Evolutionary conservation across 1,140 invertebrate species (phyloP).

Genomic region (Euglossa dilemma): DNA sequence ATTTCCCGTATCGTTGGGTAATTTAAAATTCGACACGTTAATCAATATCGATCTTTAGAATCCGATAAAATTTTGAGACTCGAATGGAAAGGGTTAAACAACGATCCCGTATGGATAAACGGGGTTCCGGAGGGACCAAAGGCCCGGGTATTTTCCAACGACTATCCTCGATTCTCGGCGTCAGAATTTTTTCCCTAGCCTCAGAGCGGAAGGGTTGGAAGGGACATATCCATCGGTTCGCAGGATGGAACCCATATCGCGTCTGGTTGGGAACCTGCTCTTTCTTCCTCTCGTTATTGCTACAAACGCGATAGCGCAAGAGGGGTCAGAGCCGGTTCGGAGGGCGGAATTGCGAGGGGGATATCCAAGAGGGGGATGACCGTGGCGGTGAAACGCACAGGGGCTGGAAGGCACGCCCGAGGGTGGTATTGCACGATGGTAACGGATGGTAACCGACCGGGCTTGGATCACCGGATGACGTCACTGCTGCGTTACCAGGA

Average conservation of each 20-base stretch:
- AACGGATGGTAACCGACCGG: constrained; percentile 60
- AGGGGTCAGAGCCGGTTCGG: constrained; percentile 72
- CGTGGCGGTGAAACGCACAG: constrained; percentile 58
- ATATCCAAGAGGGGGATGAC: constrained; percentile 64
- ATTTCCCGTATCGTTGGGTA: no score
- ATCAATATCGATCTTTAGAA: no score
- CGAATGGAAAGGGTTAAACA: no score
- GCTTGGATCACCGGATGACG: constrained; percentile 65
- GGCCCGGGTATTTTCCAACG: no score
- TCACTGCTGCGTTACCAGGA: constrained; percentile 65
- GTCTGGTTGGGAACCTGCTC: constrained; percentile 49
- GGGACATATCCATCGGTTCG: constrained; percentile 19
- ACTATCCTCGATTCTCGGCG: no score
- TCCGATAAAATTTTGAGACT: no score
- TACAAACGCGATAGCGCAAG: constrained; percentile 48
- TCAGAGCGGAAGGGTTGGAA: constrained; percentile 14
- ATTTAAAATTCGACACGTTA: no score
- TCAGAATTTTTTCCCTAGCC: neutral
- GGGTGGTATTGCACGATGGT: constrained; percentile 59
- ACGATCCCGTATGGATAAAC: no score
- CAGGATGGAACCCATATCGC: constrained; percentile 23
- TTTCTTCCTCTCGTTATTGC: constrained; percentile 61
- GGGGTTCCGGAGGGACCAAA: no score
- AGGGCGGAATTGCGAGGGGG: constrained; percentile 71
- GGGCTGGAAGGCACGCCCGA: constrained; percentile 63